Percentiles rank a stretch among this genome's conserved stretches.
Evolutionary conservation across 2,113 vertebrate genomes (phyloP).

Genomic region (Terrapene triunguis): DNA sequence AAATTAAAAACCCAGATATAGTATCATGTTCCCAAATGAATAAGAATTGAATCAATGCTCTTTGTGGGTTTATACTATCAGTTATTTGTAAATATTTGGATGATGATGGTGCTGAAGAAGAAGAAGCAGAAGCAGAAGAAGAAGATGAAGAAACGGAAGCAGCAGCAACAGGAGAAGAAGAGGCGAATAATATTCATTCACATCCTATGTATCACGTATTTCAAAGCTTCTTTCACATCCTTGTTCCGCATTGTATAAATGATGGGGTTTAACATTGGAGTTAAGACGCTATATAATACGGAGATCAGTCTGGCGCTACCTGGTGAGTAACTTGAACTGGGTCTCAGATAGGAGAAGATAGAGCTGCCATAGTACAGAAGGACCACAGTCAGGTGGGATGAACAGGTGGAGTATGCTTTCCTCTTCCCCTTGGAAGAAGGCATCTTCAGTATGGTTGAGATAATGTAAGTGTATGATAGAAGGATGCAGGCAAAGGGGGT

Average conservation of each 20-base stretch:
- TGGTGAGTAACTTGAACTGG: conserved; percentile 14
- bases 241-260: conserved; percentile 63
- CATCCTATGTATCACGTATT: background rate
- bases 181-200: background rate
- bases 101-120: background rate
- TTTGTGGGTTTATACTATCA: background rate
- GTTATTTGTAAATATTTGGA: background rate
- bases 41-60: background rate
- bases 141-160: background rate
- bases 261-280: conserved; percentile 62
- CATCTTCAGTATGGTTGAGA: conserved; percentile 46
- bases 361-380: conserved; percentile 57
- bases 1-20: no score
- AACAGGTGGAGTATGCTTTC: conserved; percentile 69
- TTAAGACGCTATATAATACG: conserved; percentile 52
- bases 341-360: conserved; percentile 49
- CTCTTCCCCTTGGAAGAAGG: conserved; percentile 33
- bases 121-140: background rate
- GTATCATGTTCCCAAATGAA: no score
- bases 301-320: conserved; percentile 35
- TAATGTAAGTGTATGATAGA: conserved; percentile 50
- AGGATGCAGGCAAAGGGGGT: conserved; percentile 31
- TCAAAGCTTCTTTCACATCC: conserved; percentile 48
- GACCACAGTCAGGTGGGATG: conserved; percentile 59
- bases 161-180: background rate